Conservation (phyloP, 2,888 invertebrate genomes). For the Hemicrepidius hirtus region DNA sequence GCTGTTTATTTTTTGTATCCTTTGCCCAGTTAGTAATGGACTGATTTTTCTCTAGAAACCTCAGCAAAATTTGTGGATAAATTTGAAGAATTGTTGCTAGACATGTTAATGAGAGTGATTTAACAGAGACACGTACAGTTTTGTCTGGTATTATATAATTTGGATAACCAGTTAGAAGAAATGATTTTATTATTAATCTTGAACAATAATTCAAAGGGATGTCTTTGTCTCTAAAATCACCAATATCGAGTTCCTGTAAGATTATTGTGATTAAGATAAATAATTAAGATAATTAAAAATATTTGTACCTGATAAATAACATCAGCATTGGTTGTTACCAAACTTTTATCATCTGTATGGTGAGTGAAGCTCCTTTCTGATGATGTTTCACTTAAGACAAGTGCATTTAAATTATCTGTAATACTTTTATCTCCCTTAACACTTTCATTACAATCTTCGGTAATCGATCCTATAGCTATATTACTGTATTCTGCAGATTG, state of each 20-base stretch:
- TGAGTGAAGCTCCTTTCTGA: constrained; percentile 67
- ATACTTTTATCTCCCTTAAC: constrained; percentile 59
- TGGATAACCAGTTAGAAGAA: constrained; percentile 81
- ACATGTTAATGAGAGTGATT: constrained; percentile 89
- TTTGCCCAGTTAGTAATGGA: constrained; percentile 60
- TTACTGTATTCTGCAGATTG: constrained; percentile 58
- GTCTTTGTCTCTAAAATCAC: constrained; percentile 78
- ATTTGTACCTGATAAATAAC: constrained; percentile 46
- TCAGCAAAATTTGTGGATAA: constrained; percentile 83
- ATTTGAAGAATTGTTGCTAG: constrained; percentile 84
- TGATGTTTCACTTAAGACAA: constrained; percentile 65
- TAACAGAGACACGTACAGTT: constrained; percentile 90
- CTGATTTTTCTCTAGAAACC: constrained; percentile 77
- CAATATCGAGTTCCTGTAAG: constrained; percentile 78
- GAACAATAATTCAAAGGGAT: constrained; percentile 83
- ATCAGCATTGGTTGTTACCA: constrained; percentile 43
- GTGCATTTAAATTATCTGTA: constrained; percentile 63
- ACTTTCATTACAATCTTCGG: constrained; percentile 53
- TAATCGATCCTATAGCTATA: constrained; percentile 58
- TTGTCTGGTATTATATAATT: constrained; percentile 80
- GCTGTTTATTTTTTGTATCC: constrained; percentile 71
- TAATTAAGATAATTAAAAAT: background rate
- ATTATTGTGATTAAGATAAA: background rate
- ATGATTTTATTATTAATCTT: constrained; percentile 82
- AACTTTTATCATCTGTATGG: constrained; percentile 59